Base-by-base conservation (phyloP, 1,140 invertebrate species). In the Tetramorium simillimum region DNA sequence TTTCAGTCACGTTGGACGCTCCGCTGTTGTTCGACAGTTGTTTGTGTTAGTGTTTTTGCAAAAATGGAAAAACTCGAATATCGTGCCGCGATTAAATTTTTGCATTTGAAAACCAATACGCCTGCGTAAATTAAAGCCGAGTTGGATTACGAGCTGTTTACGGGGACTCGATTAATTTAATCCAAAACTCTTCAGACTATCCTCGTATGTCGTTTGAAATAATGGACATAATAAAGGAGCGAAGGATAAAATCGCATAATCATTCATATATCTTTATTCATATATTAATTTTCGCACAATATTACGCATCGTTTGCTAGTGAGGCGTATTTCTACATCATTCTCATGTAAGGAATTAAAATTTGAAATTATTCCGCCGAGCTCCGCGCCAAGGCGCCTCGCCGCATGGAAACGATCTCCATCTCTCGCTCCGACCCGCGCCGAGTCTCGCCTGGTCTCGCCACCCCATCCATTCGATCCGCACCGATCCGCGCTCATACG, bases 301-400 rank as follows among this genome's bases (percentile, higher is more conserved):
- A n/a, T 40, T 14, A 21, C 16, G 28, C 16, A 33, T 56, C 12
- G n/a, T 40, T 56, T 0, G n/a, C 18, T 10, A 28, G 46, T n/a
- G 46, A 49, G n/a, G 33, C 18, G 24, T n/a, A 33, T 51, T 14
- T 65, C 2, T n/a, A 16, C n/a, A 21, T 62, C 3, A 37, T n/a
- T 49, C 33, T 2, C 16, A n/a, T n/a, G 40, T 37, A 21, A 14
- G 53, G 37, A 24, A n/a, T 72, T 56, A 33, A 51, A 82, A 60
- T 82, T 80, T 28, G 12, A 70, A 87, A 58, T 65, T 43, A 69
- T 89, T 90, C 62, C 33, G 33, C n/a, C 21, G 33, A 77, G 72
- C 53, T 18, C 58, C 65, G 85, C 63, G 43, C 28, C 28, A 82
- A 49, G 85, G 85, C 76, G 67, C 2, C 53, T 18, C 56, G 65